Base-by-base conservation (phyloP, 2,888 invertebrate species). In the Tromatobia lineatoria region DNA sequence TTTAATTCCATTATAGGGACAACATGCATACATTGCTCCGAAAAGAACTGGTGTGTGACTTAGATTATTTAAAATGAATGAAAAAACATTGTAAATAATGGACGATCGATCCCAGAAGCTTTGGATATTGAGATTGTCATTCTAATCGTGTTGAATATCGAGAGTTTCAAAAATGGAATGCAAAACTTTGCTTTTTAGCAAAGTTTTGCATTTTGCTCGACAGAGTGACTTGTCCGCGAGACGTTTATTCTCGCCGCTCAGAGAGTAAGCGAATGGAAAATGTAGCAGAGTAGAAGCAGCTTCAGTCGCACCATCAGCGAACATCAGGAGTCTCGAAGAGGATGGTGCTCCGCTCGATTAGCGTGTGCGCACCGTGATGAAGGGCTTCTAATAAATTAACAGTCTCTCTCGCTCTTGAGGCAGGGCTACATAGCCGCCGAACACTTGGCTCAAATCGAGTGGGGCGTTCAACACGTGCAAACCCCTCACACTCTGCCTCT, bases 291-390 rank as follows among this genome's bases (percentile, higher is more conserved):
- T 77, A 42, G 52, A 3, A 83, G 64, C 34, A 57, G 73, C 45
- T 74, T 74, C 23, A 47, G 73, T 34, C 61, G 80, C 74, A 61
- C 74, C 80, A 75, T 75, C 80, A 34, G 73, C 69, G 29, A 74
- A 74, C 74, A 74, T 74, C 74, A 74, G 74, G 79, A 70, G 38
- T 18, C 66, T 54, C 61, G 52, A 54, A 20, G 70, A 73, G 59
- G 75, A 74, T 77, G 80, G 81, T 74, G 70, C 88, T 87, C 78
- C 89, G 90, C 89, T 90, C 90, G 90, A 90, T 90, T 90, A 90
- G 88, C 80, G 54, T 70, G 84, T 87, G 83, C 87, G 87, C 87
- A 85, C 87, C 86, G 85, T 89, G 88, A 88, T 88, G 86, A 86
- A 87, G 69, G 69, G 77, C 69, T 78, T 78, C 57, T 38, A 78